Evolutionary conservation across 1,140 invertebrate genomes (phyloP).

Genomic region (Archivesica marissinica): DNA sequence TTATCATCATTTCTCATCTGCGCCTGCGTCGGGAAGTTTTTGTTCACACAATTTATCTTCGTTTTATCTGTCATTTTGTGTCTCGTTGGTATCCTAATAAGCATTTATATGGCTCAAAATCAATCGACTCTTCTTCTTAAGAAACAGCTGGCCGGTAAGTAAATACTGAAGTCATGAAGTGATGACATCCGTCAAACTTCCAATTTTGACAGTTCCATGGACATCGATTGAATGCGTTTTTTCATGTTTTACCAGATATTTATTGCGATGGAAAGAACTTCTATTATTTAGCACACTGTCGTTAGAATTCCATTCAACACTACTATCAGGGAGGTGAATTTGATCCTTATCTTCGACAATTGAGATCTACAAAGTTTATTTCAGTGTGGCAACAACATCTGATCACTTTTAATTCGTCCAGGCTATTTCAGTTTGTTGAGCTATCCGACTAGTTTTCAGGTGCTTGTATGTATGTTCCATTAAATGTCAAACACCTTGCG

Average conservation of each 20-base stretch:
- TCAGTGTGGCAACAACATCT: no score
- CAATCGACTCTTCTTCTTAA: constrained; percentile 96
- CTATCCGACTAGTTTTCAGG: no score
- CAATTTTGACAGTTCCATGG: background rate
- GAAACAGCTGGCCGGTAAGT: constrained; percentile 96
- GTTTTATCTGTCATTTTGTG: constrained; percentile 21
- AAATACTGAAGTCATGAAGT: no score
- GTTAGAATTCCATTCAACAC: background rate
- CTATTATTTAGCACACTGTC: background rate
- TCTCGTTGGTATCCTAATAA: background rate
- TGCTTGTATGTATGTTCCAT: no score
- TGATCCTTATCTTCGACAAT: no score
- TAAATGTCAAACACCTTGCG: no score
- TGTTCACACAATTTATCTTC: constrained; percentile 26
- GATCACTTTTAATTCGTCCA: no score
- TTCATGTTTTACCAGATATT: background rate
- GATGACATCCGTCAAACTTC: no score
- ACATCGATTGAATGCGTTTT: constrained; percentile 4
- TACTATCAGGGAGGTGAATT: background rate
- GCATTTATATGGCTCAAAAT: constrained; percentile 88
- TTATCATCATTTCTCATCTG: constrained; percentile 47
- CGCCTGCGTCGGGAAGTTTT: constrained; percentile 55
- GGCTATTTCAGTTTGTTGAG: no score
- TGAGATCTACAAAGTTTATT: no score
- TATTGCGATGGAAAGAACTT: background rate